Base-by-base conservation (phyloP, 2,797 vertebrate genomes). In the Sus cebifrons region DNA sequence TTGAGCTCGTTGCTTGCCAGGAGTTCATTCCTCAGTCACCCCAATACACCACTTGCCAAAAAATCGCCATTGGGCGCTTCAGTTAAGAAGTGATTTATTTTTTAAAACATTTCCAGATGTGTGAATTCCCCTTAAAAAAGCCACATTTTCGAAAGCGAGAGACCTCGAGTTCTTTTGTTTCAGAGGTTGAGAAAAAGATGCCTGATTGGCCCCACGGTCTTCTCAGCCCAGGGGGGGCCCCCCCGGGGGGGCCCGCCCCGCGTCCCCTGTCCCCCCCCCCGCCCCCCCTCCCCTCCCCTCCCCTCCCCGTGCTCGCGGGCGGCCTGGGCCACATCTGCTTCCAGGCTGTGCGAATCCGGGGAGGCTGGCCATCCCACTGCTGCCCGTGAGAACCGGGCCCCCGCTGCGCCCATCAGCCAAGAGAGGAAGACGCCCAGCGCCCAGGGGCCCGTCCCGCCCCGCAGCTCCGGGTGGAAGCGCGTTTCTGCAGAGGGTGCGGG, bases 61-160 rank as follows among this genome's bases (percentile, higher is more conserved):
- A 97, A 56, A 40, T 85, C 92, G 89, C 88, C 73, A 87, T 94
- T 97, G 75, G 91, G 89, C 86, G 32, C 95, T 95, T 96, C 64
- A 91, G 56, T 90, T 58, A 73, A 97, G 96, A 64, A 95, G 85
- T 64, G 95, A 96, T 98, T 97, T 97, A 94, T 96, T 97, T 58
- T 93, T 73, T 32, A 89, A 97, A 97, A 98, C 56, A 29, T 91
- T 98, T 98, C 96, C 97, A 98, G 96, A 98, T 98, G 92, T 89
- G 84, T 32, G 9, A 74, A 89, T 85, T 77, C 68, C 82, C 29
- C 85, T 97, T 95, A 83, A 79, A 97, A 98, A 68, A 29, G 36
- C 20, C 68, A 32, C 83, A 18, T 86, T 94, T 93, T 77, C 15
- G 77, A n/a, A 96, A 65, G 21, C 2, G 10, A 94, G 79, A 79